Evolutionary conservation across 2,797 vertebrate genomes (phyloP), one percentile per base, ranked within the genome.

Genomic region (Morus bassanus): DNA sequence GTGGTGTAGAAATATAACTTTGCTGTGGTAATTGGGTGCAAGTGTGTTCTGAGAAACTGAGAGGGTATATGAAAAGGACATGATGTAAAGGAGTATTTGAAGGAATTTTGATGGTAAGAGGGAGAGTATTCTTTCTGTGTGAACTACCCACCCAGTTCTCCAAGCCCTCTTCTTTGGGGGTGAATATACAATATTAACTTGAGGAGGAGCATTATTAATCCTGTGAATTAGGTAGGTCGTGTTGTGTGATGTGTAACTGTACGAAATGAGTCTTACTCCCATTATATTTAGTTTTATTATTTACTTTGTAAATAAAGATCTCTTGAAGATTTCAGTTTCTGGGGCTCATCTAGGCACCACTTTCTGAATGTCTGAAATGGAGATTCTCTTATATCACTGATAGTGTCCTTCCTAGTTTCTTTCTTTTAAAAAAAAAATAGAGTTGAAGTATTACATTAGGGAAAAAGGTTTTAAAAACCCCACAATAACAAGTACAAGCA

Each of bases 121-220:
- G 60, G 61, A 77, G 35, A 76, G 18, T 11, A 4, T 63, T 85
- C 7, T 45, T 67, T 61, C 16, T 24, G 14, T 64, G n/a, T 82
- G 10, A 94, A 45, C 19, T 23, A 14, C 28, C 5, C 7, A 5
- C 13, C 23, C 9, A 8, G 4, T 77, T 73, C 17, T 82, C 30
- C 5, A 54, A 0, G 63, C 19, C 8, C 12, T 75, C 5, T 80
- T 0, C 23, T 57, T n/a, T 33, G 3, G 12, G 33, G 9, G 7
- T 27, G 5, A 28, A 28, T 41, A 13, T 63, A 8, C 7, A 27
- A 0, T 63, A 22, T 43, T 67, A 45, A 21, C 5, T 12, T 27
- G 8, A 4, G 22, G 33, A 69, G 41, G 28, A 78, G 16, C 18
- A 13, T 27, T 89, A 45, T 37, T 50, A 50, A 56, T 92, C 30